phyloP scores from a whole-genome alignment of 1,140 invertebrate genomes.

The Parasteatoda tepidariorum region DNA sequence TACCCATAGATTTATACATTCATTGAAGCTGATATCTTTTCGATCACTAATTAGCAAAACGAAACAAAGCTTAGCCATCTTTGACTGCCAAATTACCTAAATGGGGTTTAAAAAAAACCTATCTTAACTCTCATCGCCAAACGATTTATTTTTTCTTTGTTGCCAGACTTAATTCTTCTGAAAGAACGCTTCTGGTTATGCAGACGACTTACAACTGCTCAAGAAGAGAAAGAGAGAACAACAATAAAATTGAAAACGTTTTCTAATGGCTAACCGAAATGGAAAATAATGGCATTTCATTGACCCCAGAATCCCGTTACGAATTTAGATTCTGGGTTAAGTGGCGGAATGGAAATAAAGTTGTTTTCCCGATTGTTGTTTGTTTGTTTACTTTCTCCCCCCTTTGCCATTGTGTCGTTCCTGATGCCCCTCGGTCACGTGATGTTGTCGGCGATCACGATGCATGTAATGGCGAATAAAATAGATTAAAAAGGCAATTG shows the following conservation, averaged over 20 bases:
- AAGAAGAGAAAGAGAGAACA: neutral
- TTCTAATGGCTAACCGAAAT: neutral
- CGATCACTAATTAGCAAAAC: no score
- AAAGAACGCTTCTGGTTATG: no score
- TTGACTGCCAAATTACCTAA: no score
- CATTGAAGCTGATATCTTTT: no score
- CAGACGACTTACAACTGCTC: no score
- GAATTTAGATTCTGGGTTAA: constrained; percentile 36
- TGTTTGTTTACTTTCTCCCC: constrained; percentile 6
- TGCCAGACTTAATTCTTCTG: no score
- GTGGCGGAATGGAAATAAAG: constrained; percentile 5
- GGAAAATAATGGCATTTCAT: neutral
- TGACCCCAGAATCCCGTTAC: constrained; percentile 41
- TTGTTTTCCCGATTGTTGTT: constrained; percentile 21
- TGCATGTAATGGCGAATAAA: constrained; percentile 13
- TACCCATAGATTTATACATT: no score
- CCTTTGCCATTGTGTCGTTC: constrained; percentile 3
- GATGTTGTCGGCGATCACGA: constrained; percentile 5
- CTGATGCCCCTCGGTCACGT: constrained; percentile 1
- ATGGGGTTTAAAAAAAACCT: no score
- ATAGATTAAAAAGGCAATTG: neutral
- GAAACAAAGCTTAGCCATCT: no score
- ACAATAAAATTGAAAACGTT: neutral
- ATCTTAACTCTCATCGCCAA: no score
- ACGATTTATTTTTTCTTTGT: no score